Conservation (phyloP, 2,888 invertebrate genomes). For the Allacma fusca region DNA sequence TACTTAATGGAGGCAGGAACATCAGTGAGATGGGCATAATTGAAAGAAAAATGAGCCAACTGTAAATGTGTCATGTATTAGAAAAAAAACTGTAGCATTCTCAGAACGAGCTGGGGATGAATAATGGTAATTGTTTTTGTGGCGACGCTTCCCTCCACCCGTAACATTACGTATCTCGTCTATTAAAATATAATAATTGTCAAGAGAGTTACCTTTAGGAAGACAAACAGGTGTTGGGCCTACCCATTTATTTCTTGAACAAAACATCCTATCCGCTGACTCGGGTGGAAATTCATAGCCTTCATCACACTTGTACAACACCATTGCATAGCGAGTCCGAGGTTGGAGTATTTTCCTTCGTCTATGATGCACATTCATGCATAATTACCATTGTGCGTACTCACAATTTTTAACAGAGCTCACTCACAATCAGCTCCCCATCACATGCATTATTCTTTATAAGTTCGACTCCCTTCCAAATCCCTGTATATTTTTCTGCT, state of each 20-base stretch:
- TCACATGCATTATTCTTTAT: no score
- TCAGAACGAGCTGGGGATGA: neutral
- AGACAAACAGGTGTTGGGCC: constrained; percentile 69
- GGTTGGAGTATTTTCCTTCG: constrained; percentile 62
- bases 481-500: no score
- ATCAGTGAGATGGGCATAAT: neutral
- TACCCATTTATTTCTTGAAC: constrained; percentile 70
- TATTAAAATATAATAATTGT: constrained; percentile 23
- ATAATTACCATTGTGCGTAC: neutral
- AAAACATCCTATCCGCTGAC: constrained; percentile 68
- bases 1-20: neutral
- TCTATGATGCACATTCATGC: constrained; percentile 49
- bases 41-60: neutral
- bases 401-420: no score
- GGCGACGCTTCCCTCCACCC: constrained; percentile 1
- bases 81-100: neutral
- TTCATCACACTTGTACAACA: constrained; percentile 69
- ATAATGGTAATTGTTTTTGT: constrained; percentile 19
- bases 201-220: constrained; percentile 54
- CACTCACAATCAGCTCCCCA: no score
- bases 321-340: constrained; percentile 69
- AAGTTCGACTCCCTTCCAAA: no score
- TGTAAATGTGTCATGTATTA: neutral
- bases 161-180: neutral
- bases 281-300: constrained; percentile 67